Evolutionary conservation across 1,140 invertebrate species (phyloP), one percentile per base, ranked within the genome.

Genomic region (Limonius californicus): DNA sequence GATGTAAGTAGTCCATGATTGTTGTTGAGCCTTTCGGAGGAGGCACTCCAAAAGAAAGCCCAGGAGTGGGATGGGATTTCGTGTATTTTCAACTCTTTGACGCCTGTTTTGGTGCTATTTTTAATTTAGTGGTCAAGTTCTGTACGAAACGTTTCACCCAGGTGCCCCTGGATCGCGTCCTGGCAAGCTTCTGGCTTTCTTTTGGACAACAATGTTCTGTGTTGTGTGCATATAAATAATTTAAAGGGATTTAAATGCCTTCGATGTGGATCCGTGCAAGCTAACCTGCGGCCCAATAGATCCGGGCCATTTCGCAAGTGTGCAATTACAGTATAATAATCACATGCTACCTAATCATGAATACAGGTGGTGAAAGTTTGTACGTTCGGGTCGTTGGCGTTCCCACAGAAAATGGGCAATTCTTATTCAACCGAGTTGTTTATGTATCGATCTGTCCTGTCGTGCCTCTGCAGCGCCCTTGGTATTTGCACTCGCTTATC

Each of bases 291-390:
- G 23, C 23, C 9, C n/a, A 11, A 14, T 39, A 39, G 35, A 39
- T 39, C 35, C 47, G 16, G 47, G 47, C 9, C 2, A 15, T 53
- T 53, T 53, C 47, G 21, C 47, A 53, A 53, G 42, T 45, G n/a
- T n/a, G 42, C 42, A 45, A 15, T 45, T 45, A 45, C 42, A 18
- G 42, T 15, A 45, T 45, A n/a, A n/a, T n/a, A 45, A 18, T 45
- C n/a, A 45, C 42, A 45, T 45, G 42, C 16, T n/a, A 45, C 16
- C 16, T 12, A 53, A 23, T 53, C 47, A 53, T 53, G 14, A 53
- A 16, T 20, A 18, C 47, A 53, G 16, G 47, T 53, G 47, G 47
- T 53, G 47, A 53, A 53, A 53, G 47, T 53, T 23, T 19, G 42
- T 15, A 45, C n/a, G 12, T 12, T 14, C 42, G 42, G 42, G 42